These are phyloP conservation scores for Sus cebifrons DNA, from an alignment of 2,797 vertebrate genomes.

Conservation along the genomic window DNA sequence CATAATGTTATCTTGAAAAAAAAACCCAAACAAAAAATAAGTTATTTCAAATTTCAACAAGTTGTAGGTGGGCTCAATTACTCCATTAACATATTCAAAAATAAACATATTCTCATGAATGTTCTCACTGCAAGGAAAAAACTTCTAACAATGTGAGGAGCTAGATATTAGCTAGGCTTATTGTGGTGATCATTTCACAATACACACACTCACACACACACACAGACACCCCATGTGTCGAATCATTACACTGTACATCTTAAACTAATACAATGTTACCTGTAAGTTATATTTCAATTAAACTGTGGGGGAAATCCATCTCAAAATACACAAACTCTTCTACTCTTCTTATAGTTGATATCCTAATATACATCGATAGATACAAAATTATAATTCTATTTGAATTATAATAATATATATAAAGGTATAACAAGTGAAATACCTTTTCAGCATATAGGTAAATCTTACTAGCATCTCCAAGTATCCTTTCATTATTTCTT, in stretches of 20 bases:
- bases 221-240: too few species aligned
- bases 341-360: constrained; percentile 10
- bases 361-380: not conserved
- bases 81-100: not conserved
- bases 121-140: not conserved
- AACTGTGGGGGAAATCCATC: not conserved
- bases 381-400: constrained; percentile 18
- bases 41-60: not conserved
- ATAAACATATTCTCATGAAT: constrained; percentile 10
- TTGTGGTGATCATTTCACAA: not conserved
- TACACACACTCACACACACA: not conserved
- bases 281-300: constrained; percentile 13
- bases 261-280: not conserved
- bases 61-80: not conserved
- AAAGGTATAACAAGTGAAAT: not conserved
- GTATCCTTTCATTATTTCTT: constrained; percentile 33
- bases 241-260: not conserved
- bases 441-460: not conserved
- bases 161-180: not conserved
- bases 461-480: not conserved
- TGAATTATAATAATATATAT: not conserved
- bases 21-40: constrained; percentile 12
- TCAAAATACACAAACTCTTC: constrained; percentile 27
- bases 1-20: not conserved
- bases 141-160: not conserved